phyloP scores from a whole-genome alignment of 1,140 invertebrate species.

The Drosophila auraria region DNA sequence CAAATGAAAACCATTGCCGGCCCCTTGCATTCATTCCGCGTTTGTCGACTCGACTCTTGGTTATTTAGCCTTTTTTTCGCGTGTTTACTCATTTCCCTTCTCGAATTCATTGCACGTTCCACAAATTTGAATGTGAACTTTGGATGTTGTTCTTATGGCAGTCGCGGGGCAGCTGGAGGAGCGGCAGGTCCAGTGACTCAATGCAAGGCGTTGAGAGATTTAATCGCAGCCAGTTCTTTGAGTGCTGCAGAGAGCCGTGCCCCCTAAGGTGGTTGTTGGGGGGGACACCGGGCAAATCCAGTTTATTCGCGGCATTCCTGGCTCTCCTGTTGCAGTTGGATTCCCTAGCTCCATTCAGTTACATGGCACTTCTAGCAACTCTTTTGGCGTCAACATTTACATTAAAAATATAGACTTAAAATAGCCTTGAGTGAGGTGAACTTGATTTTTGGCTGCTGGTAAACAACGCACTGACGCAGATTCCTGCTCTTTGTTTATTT shows the following conservation, averaged over 20 bases:
- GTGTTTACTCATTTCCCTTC: conserved; percentile 75
- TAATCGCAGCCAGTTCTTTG: conserved; percentile 57
- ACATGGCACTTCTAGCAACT: background rate
- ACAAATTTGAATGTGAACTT: conserved; percentile 80
- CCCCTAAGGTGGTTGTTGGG: background rate
- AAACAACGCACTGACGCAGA: conserved; percentile 31
- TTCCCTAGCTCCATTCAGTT: background rate
- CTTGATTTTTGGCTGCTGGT: conserved; percentile 1
- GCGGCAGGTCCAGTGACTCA: conserved; percentile 69
- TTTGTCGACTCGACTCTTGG: conserved; percentile 17
- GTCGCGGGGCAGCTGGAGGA: conserved; percentile 53
- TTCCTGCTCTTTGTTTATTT: conserved; percentile 27
- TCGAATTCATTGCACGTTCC: conserved; percentile 77
- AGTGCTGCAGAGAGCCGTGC: conserved; percentile 14
- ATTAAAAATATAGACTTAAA: background rate
- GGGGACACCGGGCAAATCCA: conserved; percentile 46
- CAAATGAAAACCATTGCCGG: conserved; percentile 58
- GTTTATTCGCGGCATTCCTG: conserved; percentile 55
- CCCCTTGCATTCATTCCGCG: conserved; percentile 51
- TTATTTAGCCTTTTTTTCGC: conserved; percentile 35
- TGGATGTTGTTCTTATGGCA: conserved; percentile 30
- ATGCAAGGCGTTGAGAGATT: conserved; percentile 76
- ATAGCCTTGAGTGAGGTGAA: background rate
- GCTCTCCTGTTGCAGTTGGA: conserved; percentile 15
- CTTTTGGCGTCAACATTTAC: background rate